These are phyloP conservation scores for Mus minutoides DNA, from an alignment of 2,797 vertebrate species.

Conservation along the genomic window DNA sequence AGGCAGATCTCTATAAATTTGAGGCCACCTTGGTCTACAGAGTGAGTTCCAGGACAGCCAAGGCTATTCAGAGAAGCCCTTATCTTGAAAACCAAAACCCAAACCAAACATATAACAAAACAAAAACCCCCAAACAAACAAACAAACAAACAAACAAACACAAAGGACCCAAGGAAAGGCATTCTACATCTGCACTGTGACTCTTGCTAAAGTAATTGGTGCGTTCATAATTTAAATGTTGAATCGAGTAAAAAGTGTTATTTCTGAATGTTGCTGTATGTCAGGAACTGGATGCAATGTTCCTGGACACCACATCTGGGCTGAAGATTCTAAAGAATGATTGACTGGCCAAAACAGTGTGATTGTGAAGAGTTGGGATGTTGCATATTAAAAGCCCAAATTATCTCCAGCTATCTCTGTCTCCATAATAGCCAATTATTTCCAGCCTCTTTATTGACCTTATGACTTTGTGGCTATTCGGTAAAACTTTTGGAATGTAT, in stretches of 20 bases:
- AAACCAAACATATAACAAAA: background rate
- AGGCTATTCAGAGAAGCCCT: background rate
- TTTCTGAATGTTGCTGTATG: background rate
- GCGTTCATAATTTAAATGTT: background rate
- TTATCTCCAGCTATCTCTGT: background rate
- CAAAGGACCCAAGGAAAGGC: background rate
- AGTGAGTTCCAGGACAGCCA: background rate
- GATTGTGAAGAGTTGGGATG: background rate
- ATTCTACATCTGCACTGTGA: background rate
- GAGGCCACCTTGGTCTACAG: background rate
- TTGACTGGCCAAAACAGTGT: background rate
- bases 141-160: background rate
- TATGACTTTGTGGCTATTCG: background rate
- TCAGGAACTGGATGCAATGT: background rate
- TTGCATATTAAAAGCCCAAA: background rate
- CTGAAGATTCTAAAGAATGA: background rate
- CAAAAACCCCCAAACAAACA: background rate
- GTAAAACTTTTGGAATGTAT: background rate
- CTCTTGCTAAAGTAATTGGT: background rate
- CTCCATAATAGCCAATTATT: background rate
- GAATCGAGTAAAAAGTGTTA: background rate
- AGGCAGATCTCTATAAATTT: background rate
- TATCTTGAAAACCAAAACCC: background rate
- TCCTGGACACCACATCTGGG: background rate
- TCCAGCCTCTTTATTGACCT: background rate